A percentile compares a stretch with the other conserved stretches of the same genome.
Conservation (phyloP, 2,888 invertebrate species). For the Sturmia bella region DNA sequence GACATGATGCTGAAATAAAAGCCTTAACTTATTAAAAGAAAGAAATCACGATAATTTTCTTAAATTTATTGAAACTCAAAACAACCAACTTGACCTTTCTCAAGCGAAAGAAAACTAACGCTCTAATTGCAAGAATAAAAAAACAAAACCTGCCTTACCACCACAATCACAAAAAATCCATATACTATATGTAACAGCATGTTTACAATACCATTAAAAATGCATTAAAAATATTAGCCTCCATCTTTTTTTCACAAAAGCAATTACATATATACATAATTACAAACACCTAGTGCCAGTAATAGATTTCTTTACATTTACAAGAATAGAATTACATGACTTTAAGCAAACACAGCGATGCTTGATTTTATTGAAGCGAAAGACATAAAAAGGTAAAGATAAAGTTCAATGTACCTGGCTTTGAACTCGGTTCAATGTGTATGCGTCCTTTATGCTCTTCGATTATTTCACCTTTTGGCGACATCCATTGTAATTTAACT, state of each 20-base stretch:
- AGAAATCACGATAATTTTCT: too few relatives aligned
- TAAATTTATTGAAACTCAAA: too few relatives aligned
- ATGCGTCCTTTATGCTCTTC: constrained; percentile 81
- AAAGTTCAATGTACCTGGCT: constrained; percentile 73
- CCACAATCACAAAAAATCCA: too few relatives aligned
- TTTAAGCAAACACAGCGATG: constrained; percentile 15
- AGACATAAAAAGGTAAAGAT: not conserved
- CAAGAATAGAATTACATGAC: constrained; percentile 14
- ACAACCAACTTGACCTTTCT: too few relatives aligned
- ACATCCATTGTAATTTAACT: constrained; percentile 80
- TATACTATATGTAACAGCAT: constrained; percentile 62
- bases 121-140: constrained; percentile 1
- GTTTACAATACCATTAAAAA: constrained; percentile 69
- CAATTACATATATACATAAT: not conserved
- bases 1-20: too few relatives aligned
- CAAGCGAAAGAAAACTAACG: too few relatives aligned
- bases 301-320: constrained; percentile 1
- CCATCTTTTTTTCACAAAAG: constrained; percentile 13
- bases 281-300: not conserved
- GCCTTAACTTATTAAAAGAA: too few relatives aligned
- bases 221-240: constrained; percentile 62
- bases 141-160: not conserved
- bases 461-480: constrained; percentile 80
- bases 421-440: constrained; percentile 79
- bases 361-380: not conserved